Conservation (phyloP, 1,140 invertebrate species). For the Batillaria attramentaria region DNA sequence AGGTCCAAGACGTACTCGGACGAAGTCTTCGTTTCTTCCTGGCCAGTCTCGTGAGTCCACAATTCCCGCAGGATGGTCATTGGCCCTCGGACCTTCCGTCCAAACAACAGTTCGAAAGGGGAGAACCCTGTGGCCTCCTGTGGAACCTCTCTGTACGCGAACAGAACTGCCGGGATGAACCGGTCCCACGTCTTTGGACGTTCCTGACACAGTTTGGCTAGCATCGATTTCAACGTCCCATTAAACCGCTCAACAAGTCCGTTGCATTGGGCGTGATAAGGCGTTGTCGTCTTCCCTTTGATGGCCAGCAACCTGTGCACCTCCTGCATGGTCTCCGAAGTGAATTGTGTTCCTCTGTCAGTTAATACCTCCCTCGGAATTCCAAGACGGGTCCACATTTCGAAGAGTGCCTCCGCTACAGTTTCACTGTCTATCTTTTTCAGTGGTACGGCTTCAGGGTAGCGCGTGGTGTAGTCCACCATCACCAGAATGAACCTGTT, state of each 20-base stretch:
- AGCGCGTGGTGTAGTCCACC: conserved; percentile 43
- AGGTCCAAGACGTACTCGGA: conserved; percentile 33
- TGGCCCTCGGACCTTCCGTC: conserved; percentile 27
- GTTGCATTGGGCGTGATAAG: conserved; percentile 22
- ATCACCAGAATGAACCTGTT: conserved; percentile 46
- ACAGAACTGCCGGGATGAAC: conserved; percentile 41
- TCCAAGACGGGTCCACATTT: conserved; percentile 68
- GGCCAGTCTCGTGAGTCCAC: conserved; percentile 43
- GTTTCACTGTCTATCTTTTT: conserved; percentile 31
- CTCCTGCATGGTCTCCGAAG: conserved; percentile 31
- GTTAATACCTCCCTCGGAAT: conserved; percentile 58
- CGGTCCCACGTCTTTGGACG: conserved; percentile 61
- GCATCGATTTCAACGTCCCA: conserved; percentile 52
- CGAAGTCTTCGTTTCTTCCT: conserved; percentile 40
- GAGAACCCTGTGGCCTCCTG: conserved; percentile 29
- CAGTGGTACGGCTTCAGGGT: conserved; percentile 39
- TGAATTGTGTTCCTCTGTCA: conserved; percentile 43
- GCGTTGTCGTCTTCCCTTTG: conserved; percentile 37
- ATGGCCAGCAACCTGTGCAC: conserved; percentile 37
- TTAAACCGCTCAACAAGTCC: conserved; percentile 53
- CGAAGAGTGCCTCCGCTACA: conserved; percentile 40
- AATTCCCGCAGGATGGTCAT: conserved; percentile 43
- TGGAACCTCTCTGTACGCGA: conserved; percentile 33
- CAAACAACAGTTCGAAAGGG: conserved; percentile 31
- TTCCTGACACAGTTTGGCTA: conserved; percentile 50